These are phyloP conservation scores for Chromoteleia sp. DNA, from an alignment of 2,888 invertebrate genomes.

Conservation along the genomic window DNA sequence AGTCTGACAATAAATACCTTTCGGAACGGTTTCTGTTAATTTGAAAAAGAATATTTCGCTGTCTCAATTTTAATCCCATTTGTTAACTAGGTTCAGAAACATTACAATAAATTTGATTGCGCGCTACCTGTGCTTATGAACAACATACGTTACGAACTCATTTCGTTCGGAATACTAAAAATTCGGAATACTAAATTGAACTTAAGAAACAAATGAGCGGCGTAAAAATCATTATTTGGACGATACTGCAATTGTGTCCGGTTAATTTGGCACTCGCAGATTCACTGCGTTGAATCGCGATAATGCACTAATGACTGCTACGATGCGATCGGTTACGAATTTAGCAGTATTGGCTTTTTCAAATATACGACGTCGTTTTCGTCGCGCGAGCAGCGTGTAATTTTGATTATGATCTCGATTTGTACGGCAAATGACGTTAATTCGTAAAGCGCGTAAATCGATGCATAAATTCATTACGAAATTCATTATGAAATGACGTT, in stretches of 20 bases:
- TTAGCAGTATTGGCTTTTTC: slow-evolving; percentile 67
- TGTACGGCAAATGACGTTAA: slow-evolving; percentile 56
- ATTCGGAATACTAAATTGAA: slow-evolving; percentile 17
- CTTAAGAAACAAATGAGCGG: slow-evolving; percentile 33
- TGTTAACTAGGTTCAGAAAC: not conserved
- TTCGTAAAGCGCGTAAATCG: slow-evolving; percentile 52
- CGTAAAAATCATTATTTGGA: slow-evolving; percentile 34
- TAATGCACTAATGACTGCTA: slow-evolving; percentile 65
- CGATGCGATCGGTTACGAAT: slow-evolving; percentile 55
- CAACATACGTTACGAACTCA: not conserved
- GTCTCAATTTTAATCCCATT: too few species aligned
- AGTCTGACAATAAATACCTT: too few species aligned
- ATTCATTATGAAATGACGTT: slow-evolving; percentile 35
- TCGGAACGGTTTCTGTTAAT: too few species aligned
- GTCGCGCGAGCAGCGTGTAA: slow-evolving; percentile 53
- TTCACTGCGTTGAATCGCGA: slow-evolving; percentile 50
- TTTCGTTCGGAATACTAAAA: not conserved
- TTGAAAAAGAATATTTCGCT: too few species aligned
- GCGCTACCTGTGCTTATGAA: too few species aligned
- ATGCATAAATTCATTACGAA: slow-evolving; percentile 61
- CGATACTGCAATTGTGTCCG: slow-evolving; percentile 2
- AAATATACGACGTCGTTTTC: slow-evolving; percentile 66
- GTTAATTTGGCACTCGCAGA: slow-evolving; percentile 45
- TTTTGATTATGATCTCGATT: slow-evolving; percentile 70
- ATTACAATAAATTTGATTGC: not conserved